phyloP scores from a whole-genome alignment of 2,113 vertebrate genomes.

The Tetrao urogallus region DNA sequence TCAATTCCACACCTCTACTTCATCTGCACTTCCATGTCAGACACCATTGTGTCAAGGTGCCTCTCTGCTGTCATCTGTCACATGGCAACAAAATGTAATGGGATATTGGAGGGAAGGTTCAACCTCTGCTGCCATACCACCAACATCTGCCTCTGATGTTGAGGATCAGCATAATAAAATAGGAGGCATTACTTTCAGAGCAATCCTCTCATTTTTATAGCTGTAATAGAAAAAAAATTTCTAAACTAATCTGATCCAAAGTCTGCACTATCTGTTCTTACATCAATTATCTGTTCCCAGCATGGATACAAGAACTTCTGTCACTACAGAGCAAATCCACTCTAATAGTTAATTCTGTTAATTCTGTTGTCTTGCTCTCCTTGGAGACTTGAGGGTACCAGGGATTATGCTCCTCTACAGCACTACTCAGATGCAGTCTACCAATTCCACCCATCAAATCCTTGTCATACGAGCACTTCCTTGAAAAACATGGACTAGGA shows the following conservation, averaged over 20 bases:
- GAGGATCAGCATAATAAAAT: no score
- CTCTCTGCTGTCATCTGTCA: no score
- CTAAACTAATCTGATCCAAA: constrained; percentile 58
- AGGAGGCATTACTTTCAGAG: no score
- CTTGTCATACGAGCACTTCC: neutral
- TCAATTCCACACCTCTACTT: no score
- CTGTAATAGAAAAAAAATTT: constrained; percentile 58
- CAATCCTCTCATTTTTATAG: constrained; percentile 16
- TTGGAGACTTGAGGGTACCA: constrained; percentile 28
- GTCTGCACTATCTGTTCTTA: constrained; percentile 8
- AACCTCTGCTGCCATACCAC: no score
- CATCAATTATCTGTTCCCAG: constrained; percentile 48
- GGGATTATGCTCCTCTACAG: neutral
- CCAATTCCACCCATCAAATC: constrained; percentile 27
- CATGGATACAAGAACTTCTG: constrained; percentile 47
- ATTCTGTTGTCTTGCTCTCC: constrained; percentile 29
- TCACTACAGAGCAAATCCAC: constrained; percentile 41
- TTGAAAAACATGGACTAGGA: neutral
- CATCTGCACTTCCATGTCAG: no score
- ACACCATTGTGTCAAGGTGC: no score
- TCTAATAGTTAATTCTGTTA: constrained; percentile 48
- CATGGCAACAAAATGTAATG: no score
- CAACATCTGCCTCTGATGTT: no score
- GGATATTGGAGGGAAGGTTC: no score
- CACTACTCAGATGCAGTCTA: neutral